Base-by-base conservation (phyloP, 2,113 vertebrate species). In the Ptilorrhoa leucosticta region DNA sequence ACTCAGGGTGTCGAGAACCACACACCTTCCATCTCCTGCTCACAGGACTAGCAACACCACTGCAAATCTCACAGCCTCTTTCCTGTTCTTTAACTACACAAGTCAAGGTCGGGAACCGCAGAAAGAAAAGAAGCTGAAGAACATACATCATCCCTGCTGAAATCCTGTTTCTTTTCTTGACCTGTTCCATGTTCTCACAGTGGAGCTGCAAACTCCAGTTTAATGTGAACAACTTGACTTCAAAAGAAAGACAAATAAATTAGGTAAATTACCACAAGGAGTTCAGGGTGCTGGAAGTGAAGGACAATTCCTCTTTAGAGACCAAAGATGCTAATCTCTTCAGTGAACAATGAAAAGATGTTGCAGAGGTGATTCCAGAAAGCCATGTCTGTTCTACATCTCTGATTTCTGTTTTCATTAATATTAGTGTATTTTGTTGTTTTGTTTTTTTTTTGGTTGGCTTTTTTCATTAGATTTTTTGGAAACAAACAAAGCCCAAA, bases 371-470 rank as follows among this genome's bases (percentile, higher is more conserved):
- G 30, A 76, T 47, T 83, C 11, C 2, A 13, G 28, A 45, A 76
- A 80, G 7, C 3, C 8, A 31, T 31, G 10, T 47, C 26, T 9
- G 5, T 80, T 83, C n/a, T 79, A 51, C 44, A 10, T 75, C 1
- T 14, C 13, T 50, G 15, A 19, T 42, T 86, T 76, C 39, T 35
- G 3, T 58, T 86, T 68, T 68, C 9, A 48, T 47, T 75, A 37
- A 21, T 15, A 75, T 50, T 50, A 48, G 10, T 37, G 3, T 1
- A 20, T 47, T 11, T 39, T 23, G 6, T n/a, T 63, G 7, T 10
- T 2, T 1, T 12, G 16, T 15, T 17, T 10, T 13, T 15, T 33
- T 0, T 10, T 72, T 31, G 3, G 2, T 33, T 66, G 35, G 6
- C 15, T 28, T 15, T 39, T 11, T 19, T 2, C 2, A 20, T 51